These are phyloP conservation scores for Diloba caeruleocephala DNA, from an alignment of 2,888 invertebrate genomes.

Conservation along the genomic window DNA sequence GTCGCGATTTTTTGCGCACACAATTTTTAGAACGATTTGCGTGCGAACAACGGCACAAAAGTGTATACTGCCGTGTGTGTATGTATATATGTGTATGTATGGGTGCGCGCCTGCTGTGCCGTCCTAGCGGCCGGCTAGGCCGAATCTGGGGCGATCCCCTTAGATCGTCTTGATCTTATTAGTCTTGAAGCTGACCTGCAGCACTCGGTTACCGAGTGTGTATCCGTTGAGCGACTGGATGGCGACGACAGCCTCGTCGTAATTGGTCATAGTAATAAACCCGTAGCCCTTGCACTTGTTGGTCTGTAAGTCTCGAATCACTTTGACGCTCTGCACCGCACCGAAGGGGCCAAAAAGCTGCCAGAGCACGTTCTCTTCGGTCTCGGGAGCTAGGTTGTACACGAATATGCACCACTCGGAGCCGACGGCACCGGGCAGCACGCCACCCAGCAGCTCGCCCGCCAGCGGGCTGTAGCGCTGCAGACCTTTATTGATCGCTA, in stretches of 20 bases:
- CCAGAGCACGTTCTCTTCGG: constrained; percentile 98
- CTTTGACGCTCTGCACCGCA: constrained; percentile 97
- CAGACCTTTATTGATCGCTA: constrained; percentile 93
- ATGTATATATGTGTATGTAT: constrained; percentile 72
- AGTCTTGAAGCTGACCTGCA: constrained; percentile 98
- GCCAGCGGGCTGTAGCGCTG: constrained; percentile 96
- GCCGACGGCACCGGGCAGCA: constrained; percentile 93
- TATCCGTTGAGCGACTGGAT: constrained; percentile 97
- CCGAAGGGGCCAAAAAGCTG: constrained; percentile 98
- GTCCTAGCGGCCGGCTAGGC: constrained; percentile 86
- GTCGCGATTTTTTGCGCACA: constrained; percentile 32
- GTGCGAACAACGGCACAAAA: constrained; percentile 15
- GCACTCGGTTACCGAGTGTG: constrained; percentile 96
- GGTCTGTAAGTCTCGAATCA: constrained; percentile 96
- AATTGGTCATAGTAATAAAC: constrained; percentile 98
- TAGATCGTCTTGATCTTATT: constrained; percentile 93
- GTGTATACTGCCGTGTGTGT: constrained; percentile 34
- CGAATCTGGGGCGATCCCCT: constrained; percentile 79
- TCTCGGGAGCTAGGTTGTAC: constrained; percentile 98
- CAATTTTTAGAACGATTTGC: constrained; percentile 5
- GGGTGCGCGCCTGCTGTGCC: constrained; percentile 88
- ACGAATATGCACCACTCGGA: constrained; percentile 98
- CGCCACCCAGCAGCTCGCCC: constrained; percentile 93
- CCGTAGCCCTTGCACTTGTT: constrained; percentile 99
- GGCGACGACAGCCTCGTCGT: constrained; percentile 97